These are phyloP conservation scores for Polypterus bichir DNA, from an alignment of 2,113 vertebrate species.

Conservation along the genomic window DNA sequence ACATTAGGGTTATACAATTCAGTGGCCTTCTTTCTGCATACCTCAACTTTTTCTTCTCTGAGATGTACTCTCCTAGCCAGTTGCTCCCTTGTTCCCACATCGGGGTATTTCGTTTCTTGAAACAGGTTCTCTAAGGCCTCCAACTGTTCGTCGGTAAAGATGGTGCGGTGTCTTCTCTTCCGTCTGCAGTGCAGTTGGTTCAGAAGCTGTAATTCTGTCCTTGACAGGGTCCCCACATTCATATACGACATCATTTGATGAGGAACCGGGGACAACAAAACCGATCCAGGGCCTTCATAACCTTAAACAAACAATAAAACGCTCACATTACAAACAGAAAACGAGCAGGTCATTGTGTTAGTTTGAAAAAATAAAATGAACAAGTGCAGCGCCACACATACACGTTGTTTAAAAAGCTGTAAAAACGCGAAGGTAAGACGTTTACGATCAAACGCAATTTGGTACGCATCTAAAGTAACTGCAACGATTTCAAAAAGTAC, in stretches of 20 bases:
- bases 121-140: conserved; percentile 93
- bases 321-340: no score
- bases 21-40: conserved; percentile 27
- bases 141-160: conserved; percentile 95
- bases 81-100: conserved; percentile 89
- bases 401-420: no score
- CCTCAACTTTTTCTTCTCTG: conserved; percentile 96
- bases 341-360: no score
- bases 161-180: conserved; percentile 86
- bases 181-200: conserved; percentile 91
- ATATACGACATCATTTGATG: conserved; percentile 94
- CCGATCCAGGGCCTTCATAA: conserved; percentile 76
- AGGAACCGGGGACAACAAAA: conserved; percentile 81
- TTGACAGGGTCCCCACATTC: conserved; percentile 85
- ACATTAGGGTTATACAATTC: no score
- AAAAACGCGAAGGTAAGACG: no score
- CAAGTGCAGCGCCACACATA: no score
- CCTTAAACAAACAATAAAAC: conserved; percentile 38
- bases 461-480: no score
- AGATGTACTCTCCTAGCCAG: conserved; percentile 91
- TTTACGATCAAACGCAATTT: no score
- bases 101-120: conserved; percentile 95
- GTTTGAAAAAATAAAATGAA: no score
- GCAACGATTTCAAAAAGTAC: no score
- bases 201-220: conserved; percentile 85